Percentiles rank a stretch among this genome's conserved stretches.
These are phyloP conservation scores for Peribatodes rhomboidaria DNA, from an alignment of 2,888 invertebrate genomes.

Conservation along the genomic window DNA sequence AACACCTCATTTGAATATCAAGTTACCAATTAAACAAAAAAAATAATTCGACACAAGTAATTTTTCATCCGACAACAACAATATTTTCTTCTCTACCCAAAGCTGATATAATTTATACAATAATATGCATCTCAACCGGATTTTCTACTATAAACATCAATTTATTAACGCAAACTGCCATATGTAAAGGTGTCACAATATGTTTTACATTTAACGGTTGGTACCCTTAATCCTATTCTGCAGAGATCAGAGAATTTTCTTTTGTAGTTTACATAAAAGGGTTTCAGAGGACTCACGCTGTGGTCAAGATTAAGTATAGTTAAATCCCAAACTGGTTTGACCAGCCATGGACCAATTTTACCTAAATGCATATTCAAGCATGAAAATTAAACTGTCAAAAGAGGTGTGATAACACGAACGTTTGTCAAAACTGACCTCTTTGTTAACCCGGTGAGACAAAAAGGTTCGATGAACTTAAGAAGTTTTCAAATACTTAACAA, in stretches of 20 bases:
- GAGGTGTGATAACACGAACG: too few relatives aligned
- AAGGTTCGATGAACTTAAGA: too few relatives aligned
- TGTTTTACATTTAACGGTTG: conserved; percentile 44
- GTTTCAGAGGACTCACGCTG: conserved; percentile 22
- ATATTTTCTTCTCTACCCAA: conserved; percentile 15
- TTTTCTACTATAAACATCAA: conserved; percentile 36
- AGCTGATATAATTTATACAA: conserved; percentile 24
- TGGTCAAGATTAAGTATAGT: conserved; percentile 46
- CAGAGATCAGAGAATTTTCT: conserved; percentile 54
- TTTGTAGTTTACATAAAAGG: conserved; percentile 43
- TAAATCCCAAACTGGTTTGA: conserved; percentile 36
- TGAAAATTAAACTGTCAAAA: not conserved
- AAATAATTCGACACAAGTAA: not conserved
- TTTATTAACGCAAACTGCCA: conserved; percentile 35
- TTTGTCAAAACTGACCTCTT: too few relatives aligned
- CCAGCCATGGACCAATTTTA: conserved; percentile 36
- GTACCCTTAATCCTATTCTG: conserved; percentile 42
- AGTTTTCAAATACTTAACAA: too few relatives aligned
- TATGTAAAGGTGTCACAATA: conserved; percentile 39
- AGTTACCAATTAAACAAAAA: conserved; percentile 9
- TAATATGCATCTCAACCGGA: conserved; percentile 36
- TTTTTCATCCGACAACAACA: conserved; percentile 17
- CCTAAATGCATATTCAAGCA: not conserved
- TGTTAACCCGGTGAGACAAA: too few relatives aligned
- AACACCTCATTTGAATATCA: conserved; percentile 14